Conservation (phyloP, 2,797 vertebrate species). For the Cynodonichthys magdalenae region DNA sequence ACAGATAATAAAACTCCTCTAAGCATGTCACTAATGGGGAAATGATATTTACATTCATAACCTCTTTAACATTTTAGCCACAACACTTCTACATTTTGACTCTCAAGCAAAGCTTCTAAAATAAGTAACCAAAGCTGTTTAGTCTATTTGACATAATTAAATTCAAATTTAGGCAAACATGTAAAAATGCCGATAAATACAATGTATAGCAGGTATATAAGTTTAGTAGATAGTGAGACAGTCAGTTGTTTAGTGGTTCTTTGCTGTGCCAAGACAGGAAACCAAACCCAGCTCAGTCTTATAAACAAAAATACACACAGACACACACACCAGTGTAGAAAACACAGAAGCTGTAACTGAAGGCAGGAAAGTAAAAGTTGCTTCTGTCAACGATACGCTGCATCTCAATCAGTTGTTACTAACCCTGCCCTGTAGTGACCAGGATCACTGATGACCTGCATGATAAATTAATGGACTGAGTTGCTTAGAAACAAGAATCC, state of each 20-base stretch:
- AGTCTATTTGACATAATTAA: background rate
- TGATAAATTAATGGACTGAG: constrained; percentile 56
- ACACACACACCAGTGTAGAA: constrained; percentile 16
- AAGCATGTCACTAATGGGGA: constrained; percentile 1
- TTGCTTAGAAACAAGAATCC: background rate
- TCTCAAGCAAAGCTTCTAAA: background rate
- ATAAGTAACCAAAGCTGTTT: background rate
- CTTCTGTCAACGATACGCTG: constrained; percentile 62
- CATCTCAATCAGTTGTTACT: constrained; percentile 55
- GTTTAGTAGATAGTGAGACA: constrained; percentile 7
- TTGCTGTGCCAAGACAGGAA: constrained; percentile 55
- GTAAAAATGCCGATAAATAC: constrained; percentile 1
- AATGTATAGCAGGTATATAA: constrained; percentile 14
- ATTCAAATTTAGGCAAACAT: background rate
- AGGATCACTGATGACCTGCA: constrained; percentile 48
- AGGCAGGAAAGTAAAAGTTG: constrained; percentile 67
- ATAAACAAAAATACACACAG: constrained; percentile 33
- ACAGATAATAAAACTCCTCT: constrained; percentile 33
- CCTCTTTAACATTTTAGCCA: background rate
- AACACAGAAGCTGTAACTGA: constrained; percentile 66
- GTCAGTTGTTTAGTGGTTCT: constrained; percentile 40
- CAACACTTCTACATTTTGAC: background rate
- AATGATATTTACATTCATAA: constrained; percentile 8
- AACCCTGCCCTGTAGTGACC: constrained; percentile 42
- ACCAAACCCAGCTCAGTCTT: constrained; percentile 51